Conservation (phyloP, 2,888 invertebrate species). For the Nycteola revayana region DNA sequence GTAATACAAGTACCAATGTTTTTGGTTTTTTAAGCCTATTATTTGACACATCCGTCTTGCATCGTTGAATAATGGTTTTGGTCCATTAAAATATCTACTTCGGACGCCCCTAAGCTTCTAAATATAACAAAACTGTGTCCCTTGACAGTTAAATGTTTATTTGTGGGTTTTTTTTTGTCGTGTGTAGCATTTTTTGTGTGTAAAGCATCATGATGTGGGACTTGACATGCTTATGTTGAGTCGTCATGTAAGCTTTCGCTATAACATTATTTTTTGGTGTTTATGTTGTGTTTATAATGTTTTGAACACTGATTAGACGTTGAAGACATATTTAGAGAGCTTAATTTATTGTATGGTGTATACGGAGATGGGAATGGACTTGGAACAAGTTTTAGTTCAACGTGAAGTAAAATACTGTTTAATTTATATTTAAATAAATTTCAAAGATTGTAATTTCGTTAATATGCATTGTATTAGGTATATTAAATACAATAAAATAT, state of each 20-base stretch:
- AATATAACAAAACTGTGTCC: constrained; percentile 53
- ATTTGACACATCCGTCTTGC: constrained; percentile 65
- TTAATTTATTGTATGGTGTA: constrained; percentile 8
- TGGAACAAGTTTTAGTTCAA: no score
- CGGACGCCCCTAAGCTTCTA: constrained; percentile 58
- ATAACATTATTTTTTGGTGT: constrained; percentile 26
- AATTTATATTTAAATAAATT: no score
- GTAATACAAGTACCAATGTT: constrained; percentile 38
- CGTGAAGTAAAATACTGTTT: no score
- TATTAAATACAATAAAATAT: no score
- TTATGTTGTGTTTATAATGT: constrained; percentile 20
- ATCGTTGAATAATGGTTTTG: constrained; percentile 63
- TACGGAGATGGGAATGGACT: no score
- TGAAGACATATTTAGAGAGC: constrained; percentile 17
- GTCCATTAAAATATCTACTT: constrained; percentile 64
- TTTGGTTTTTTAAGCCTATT: constrained; percentile 40
- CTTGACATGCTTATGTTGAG: constrained; percentile 28
- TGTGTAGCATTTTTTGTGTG: constrained; percentile 41
- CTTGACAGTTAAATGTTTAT: constrained; percentile 65
- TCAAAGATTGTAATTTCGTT: no score
- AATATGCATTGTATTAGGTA: no score
- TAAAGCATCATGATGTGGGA: constrained; percentile 29
- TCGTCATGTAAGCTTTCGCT: constrained; percentile 20
- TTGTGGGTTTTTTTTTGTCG: constrained; percentile 57
- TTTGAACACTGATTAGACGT: constrained; percentile 22